Base-by-base conservation (phyloP, 53 echinoderm and acorn worm genomes). In the Hippasteria phrygiana region DNA sequence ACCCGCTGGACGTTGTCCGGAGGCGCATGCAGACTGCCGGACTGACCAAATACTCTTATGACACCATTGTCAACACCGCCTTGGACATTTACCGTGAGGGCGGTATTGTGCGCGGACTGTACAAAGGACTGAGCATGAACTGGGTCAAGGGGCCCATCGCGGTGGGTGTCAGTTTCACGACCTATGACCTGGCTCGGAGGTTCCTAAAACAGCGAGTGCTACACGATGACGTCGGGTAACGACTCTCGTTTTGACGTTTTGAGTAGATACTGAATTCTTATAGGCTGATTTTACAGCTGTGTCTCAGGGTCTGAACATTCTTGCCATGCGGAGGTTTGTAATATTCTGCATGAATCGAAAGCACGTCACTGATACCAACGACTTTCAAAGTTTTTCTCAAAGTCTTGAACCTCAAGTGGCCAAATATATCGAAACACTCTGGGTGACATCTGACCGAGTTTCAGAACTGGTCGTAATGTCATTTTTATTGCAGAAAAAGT, bases 11-110 rank as follows among this genome's bases (percentile, higher is more conserved):
- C 45, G 95, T 98, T 3, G 89, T 98, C 67, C 87, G 98, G n/a
- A 88, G 98, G 41, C 91, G 98, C n/a, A 98, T 98, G 98, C 98
- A 98, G 73, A 98, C 98, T 1, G 98, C 98, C 7, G 98, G 98
- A 20, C 93, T 98, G 63, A 98, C 95, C 50, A 96, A 92, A 55
- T 95, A 98, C 75, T 73, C 83, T 3, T 98, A 98, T 42, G 92
- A 94, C 75, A 94, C 94, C 31, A 93, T 98, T 51, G 14, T 92
- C 34, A 95, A 93, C 69, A 98, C 98, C 16, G 95, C 92, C 53
- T 81, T 46, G 73, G 71, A 91, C 77, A 95, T 98, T 51, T 82
- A 94, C 56, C 69, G 71, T 1, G 95, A 95, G 74, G 94, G 93
- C 24, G 98, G 98, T 13, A 72, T 98, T 3, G 78, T 96, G 42